Percentiles rank a stretch among this genome's conserved stretches.
Conservation (phyloP, 1,140 invertebrate species). For the Forficula auricularia region DNA sequence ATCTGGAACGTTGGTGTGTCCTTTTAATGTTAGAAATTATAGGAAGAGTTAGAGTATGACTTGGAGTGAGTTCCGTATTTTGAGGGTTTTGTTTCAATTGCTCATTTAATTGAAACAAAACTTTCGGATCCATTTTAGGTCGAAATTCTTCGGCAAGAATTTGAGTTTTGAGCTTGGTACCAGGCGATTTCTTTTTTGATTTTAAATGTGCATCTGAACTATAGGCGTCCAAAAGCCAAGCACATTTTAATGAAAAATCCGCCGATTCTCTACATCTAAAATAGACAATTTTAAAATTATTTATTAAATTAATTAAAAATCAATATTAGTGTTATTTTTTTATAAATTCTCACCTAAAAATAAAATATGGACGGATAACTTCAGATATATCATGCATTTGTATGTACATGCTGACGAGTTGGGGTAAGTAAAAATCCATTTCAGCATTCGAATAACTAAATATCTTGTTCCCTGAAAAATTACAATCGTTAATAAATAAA, state of each 20-base stretch:
- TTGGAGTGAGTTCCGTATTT: constrained; percentile 15
- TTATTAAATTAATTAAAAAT: constrained; percentile 5
- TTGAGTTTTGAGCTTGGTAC: constrained; percentile 69
- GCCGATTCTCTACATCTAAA: constrained; percentile 76
- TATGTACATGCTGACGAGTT: constrained; percentile 95
- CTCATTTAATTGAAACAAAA: too few species aligned
- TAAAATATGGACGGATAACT: constrained; percentile 84
- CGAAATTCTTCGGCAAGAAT: constrained; percentile 76
- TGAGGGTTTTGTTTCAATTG: too few species aligned
- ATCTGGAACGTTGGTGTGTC: constrained; percentile 74
- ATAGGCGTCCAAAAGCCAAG: constrained; percentile 90
- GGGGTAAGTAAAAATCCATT: constrained; percentile 95
- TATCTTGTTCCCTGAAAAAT: constrained; percentile 68
- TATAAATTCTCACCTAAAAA: constrained; percentile 49
- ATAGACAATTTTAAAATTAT: constrained; percentile 12
- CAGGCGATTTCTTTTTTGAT: constrained; percentile 66
- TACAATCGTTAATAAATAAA: too few species aligned
- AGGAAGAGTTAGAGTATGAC: constrained; percentile 22
- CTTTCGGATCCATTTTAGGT: constrained; percentile 13
- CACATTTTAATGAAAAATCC: constrained; percentile 87
- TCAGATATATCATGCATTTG: constrained; percentile 93
- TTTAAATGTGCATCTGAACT: constrained; percentile 49
- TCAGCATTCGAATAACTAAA: constrained; percentile 84
- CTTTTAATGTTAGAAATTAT: constrained; percentile 26
- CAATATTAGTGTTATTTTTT: neutral